Percentiles rank a stretch among this genome's conserved stretches.
These are phyloP conservation scores for Sciaenops ocellatus DNA, from an alignment of 2,797 vertebrate genomes.

Conservation along the genomic window DNA sequence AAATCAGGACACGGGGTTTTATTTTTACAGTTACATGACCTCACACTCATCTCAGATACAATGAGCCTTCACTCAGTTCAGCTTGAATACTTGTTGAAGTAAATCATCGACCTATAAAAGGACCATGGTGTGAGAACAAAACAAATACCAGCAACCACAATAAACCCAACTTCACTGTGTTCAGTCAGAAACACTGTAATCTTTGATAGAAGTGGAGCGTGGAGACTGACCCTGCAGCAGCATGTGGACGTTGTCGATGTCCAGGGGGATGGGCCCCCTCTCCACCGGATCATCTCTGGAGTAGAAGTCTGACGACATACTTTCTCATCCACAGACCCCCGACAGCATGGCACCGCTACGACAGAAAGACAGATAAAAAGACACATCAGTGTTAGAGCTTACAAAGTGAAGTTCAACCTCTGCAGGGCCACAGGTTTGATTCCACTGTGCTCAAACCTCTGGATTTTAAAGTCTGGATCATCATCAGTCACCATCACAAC, in stretches of 20 bases:
- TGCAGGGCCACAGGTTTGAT: background rate
- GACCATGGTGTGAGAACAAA: background rate
- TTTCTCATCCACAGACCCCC: constrained; percentile 54
- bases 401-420: background rate
- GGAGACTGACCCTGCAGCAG: constrained; percentile 89
- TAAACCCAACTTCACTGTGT: background rate
- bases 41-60: constrained; percentile 29
- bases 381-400: background rate
- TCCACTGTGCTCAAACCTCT: background rate
- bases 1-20: constrained; percentile 16
- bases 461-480: background rate
- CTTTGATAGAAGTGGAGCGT: no score
- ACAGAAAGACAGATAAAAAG: background rate
- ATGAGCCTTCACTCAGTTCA: background rate
- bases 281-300: constrained; percentile 67
- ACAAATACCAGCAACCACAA: background rate
- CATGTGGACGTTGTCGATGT: constrained; percentile 91
- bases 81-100: background rate
- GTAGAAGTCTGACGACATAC: constrained; percentile 85
- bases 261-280: constrained; percentile 85
- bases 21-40: constrained; percentile 35
- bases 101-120: background rate
- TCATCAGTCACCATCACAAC: no score
- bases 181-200: background rate
- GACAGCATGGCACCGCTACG: constrained; percentile 69